Evolutionary conservation across 2,888 invertebrate species (phyloP).

Genomic region (Ephialtes manifestator): DNA sequence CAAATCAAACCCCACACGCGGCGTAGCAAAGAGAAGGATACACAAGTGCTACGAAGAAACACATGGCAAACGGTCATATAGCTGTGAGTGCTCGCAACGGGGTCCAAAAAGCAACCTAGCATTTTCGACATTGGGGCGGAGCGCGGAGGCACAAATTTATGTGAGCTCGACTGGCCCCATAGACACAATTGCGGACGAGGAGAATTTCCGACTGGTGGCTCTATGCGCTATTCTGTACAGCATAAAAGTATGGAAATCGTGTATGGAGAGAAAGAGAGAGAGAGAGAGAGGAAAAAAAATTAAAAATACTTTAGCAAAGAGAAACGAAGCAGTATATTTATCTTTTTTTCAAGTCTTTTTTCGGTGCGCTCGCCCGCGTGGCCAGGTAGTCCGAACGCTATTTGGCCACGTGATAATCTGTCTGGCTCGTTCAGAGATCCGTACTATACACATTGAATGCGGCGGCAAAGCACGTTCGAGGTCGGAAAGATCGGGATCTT

Average conservation of each 20-base stretch:
- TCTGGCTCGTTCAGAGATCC: slow-evolving; percentile 3
- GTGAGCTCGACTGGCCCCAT: slow-evolving; percentile 33
- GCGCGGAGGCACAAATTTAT: slow-evolving; percentile 58
- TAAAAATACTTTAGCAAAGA: slow-evolving; percentile 22
- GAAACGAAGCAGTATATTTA: slow-evolving; percentile 16
- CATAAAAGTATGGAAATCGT: slow-evolving; percentile 8
- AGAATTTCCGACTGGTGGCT: slow-evolving; percentile 37
- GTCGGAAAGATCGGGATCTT: slow-evolving; percentile 43
- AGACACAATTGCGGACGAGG: slow-evolving; percentile 35
- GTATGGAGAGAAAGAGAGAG: slow-evolving; percentile 19
- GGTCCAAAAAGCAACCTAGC: slow-evolving; percentile 63
- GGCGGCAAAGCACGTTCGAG: neutral
- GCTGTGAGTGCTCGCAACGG: slow-evolving; percentile 52
- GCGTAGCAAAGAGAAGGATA: slow-evolving; percentile 5
- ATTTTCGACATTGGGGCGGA: slow-evolving; percentile 68
- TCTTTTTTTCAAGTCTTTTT: slow-evolving; percentile 38
- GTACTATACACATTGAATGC: neutral
- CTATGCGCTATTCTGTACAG: slow-evolving; percentile 23
- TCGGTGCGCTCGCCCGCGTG: slow-evolving; percentile 17
- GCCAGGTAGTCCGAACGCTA: slow-evolving; percentile 22
- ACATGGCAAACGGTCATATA: slow-evolving; percentile 27
- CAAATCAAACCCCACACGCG: slow-evolving; percentile 37
- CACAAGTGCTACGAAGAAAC: slow-evolving; percentile 35
- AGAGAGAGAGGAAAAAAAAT: slow-evolving; percentile 29
- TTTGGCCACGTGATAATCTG: slow-evolving; percentile 32